Conservation (phyloP, 2,797 vertebrate genomes). For the Rhodeus uyekii region DNA sequence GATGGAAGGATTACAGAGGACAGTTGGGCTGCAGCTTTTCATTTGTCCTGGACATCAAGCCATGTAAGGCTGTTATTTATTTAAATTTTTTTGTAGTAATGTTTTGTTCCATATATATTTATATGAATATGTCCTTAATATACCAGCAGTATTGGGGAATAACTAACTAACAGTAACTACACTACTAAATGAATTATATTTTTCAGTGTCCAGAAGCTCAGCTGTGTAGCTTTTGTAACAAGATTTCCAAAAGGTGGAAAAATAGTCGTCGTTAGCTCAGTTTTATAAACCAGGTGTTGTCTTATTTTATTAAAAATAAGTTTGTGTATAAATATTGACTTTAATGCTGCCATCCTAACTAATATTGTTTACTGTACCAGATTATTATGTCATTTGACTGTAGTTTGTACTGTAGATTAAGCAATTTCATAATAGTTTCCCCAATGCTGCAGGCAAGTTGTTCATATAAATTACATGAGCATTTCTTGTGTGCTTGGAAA, state of each 20-base stretch:
- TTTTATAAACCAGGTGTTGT: not conserved
- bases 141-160: not conserved
- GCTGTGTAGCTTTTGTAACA: not conserved
- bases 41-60: not conserved
- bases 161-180: not conserved
- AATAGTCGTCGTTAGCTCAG: not conserved
- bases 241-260: not conserved
- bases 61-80: not conserved
- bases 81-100: not conserved
- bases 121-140: not conserved
- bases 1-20: not conserved
- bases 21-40: not conserved
- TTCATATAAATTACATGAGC: not conserved
- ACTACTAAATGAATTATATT: not conserved
- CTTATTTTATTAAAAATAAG: not conserved
- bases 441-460: not conserved
- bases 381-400: not conserved
- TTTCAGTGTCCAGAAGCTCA: not conserved
- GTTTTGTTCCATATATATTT: not conserved
- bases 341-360: not conserved
- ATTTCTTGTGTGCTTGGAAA: not conserved
- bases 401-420: not conserved
- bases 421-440: not conserved
- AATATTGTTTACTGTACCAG: not conserved
- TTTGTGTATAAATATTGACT: not conserved